Evolutionary conservation across 2,888 invertebrate genomes (phyloP).

Genomic region (Petrolisthes manimaculis): DNA sequence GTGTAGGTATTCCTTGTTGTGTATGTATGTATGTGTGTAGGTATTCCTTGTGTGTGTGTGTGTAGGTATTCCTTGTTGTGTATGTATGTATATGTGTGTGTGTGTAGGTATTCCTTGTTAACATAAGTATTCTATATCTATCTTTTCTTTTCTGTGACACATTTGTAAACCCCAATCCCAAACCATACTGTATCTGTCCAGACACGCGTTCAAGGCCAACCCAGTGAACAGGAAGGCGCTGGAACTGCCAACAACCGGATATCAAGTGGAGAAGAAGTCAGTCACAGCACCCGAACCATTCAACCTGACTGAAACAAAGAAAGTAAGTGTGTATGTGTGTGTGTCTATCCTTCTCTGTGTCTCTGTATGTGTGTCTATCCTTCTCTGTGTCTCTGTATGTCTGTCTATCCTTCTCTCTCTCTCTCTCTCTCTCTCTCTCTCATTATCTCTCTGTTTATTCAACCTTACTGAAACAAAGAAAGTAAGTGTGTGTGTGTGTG

Average conservation of each 20-base stretch:
- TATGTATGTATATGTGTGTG: too few relatives aligned
- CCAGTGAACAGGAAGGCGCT: constrained; percentile 77
- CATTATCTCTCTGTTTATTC: background rate
- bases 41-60: too few relatives aligned
- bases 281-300: constrained; percentile 77
- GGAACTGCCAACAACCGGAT: constrained; percentile 72
- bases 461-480: too few relatives aligned
- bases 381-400: background rate
- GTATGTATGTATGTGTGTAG: too few relatives aligned
- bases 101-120: too few relatives aligned
- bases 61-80: too few relatives aligned
- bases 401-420: background rate
- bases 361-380: background rate
- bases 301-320: constrained; percentile 75
- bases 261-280: constrained; percentile 73
- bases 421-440: background rate
- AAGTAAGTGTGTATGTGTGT: constrained; percentile 73
- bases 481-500: too few relatives aligned
- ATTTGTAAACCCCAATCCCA: background rate
- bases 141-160: background rate
- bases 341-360: background rate
- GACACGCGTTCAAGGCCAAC: constrained; percentile 77
- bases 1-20: too few relatives aligned
- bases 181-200: constrained; percentile 66
- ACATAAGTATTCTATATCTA: too few relatives aligned